phyloP scores from a whole-genome alignment of 1,140 invertebrate species.

The Camponotus vicinus region DNA sequence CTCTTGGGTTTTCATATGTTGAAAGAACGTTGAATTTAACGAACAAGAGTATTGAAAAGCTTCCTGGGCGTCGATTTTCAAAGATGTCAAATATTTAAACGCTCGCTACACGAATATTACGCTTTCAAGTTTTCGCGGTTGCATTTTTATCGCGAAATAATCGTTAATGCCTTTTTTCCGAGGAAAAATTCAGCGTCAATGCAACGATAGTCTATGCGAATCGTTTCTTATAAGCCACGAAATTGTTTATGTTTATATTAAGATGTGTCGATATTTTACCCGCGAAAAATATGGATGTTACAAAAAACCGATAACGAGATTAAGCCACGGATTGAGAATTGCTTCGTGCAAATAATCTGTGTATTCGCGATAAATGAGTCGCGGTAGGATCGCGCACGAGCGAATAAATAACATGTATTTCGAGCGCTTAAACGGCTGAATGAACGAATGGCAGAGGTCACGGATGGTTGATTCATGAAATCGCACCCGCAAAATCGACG shows the following conservation, averaged over 20 bases:
- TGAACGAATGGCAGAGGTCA: slow-evolving; percentile 42
- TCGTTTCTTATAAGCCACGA: neutral
- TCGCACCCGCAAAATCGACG: slow-evolving; percentile 60
- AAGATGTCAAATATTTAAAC: slow-evolving; percentile 59
- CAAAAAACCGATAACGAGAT: slow-evolving; percentile 23
- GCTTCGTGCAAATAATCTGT: neutral
- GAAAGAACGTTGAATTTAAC: slow-evolving; percentile 32
- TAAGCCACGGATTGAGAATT: neutral
- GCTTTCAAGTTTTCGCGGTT: slow-evolving; percentile 48
- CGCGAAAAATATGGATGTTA: neutral
- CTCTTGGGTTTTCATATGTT: neutral
- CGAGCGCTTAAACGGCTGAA: slow-evolving; percentile 64
- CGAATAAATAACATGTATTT: slow-evolving; percentile 74
- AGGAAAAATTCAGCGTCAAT: neutral
- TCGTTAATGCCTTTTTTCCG: neutral
- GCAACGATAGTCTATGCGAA: neutral
- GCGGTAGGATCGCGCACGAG: slow-evolving; percentile 46
- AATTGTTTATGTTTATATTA: neutral
- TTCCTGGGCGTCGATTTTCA: neutral
- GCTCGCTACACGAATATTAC: slow-evolving; percentile 40
- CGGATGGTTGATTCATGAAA: slow-evolving; percentile 52
- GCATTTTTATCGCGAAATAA: slow-evolving; percentile 55
- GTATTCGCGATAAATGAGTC: slow-evolving; percentile 34
- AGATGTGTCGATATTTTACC: neutral
- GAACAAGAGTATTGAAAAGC: slow-evolving; percentile 45